Evolutionary conservation across 2,888 invertebrate genomes (phyloP).

Genomic region (Acleris emargana): DNA sequence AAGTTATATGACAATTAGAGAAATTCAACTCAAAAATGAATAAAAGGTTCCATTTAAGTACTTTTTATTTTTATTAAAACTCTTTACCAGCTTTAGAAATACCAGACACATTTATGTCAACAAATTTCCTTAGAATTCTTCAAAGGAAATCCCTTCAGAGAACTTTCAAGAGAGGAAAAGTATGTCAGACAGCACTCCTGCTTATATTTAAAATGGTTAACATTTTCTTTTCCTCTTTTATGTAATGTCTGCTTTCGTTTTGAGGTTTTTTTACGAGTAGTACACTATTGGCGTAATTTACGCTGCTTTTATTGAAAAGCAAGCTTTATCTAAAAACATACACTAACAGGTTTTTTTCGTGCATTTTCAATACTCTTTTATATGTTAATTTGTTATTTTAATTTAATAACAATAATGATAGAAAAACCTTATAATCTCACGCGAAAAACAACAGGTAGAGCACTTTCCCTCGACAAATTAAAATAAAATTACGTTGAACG

Average conservation of each 20-base stretch:
- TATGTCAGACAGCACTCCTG: slow-evolving; percentile 7
- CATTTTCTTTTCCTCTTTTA: slow-evolving; percentile 28
- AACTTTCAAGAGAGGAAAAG: slow-evolving; percentile 15
- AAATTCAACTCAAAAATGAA: not conserved
- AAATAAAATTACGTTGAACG: not conserved
- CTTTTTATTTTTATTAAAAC: not conserved
- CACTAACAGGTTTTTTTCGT: too few relatives aligned
- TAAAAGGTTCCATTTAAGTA: not conserved
- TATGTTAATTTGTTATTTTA: too few relatives aligned
- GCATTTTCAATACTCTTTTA: too few relatives aligned
- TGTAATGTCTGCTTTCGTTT: slow-evolving; percentile 19
- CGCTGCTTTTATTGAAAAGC: slow-evolving; percentile 4
- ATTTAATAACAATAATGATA: too few relatives aligned
- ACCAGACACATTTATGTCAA: not conserved
- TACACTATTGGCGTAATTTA: slow-evolving; percentile 6
- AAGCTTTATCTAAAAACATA: not conserved
- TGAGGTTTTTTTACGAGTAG: slow-evolving; percentile 14
- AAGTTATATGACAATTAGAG: not conserved
- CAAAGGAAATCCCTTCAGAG: not conserved
- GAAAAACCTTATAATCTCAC: too few relatives aligned
- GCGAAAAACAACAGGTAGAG: too few relatives aligned
- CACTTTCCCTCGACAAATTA: too few relatives aligned
- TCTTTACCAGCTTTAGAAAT: not conserved
- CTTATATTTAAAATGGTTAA: slow-evolving; percentile 21
- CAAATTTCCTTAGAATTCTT: not conserved